Evolutionary conservation across 2,888 invertebrate genomes (phyloP), one percentile per base, ranked within the genome.

Genomic region (Nomada hirtipes): DNA sequence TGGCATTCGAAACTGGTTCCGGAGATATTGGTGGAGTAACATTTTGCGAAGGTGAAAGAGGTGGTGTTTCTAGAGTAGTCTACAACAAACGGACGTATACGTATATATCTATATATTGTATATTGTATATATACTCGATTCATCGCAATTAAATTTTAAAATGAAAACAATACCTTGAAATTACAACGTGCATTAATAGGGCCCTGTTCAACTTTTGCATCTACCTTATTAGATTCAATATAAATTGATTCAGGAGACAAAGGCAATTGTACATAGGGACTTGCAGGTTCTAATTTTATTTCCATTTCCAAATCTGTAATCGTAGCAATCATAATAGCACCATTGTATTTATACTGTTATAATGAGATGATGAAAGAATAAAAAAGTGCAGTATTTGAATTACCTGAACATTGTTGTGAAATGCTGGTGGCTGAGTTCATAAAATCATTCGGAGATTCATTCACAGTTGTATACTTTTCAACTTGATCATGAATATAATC

Each of bases 1-100:
- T 74, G 23, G 85, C 67, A 57, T 84, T 78, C 36, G 82, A 44
- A 18, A 82, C 76, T 9, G 90, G 87, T 55, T 90, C 90, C 2
- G 94, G 92, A 26, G 94, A 94, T 63, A 90, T 89, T 2, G 93
- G 91, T 3, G 93, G 91, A 3, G 92, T 91, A 75, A 93, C 91
- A 72, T 89, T 90, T 77, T 91, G 91, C 4, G 93, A 91, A 55
- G 94, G 94, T 26, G 94, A 94, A 68, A 94, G 93, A n/a, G 94
- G 94, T n/a, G 94, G 94, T 26, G 94, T 94, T 78, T 94, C 94
- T 26, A 92, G 72, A 71, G 79, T 79, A 65, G 89, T 84, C 92
- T 92, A 65, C 20, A 83, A 84, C 0, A 71, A 47, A 18, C 29
- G 23, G 10, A 44, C 13, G 11, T 29, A 52, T 29, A 53, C 55